Percentiles rank a stretch among this genome's conserved stretches.
phyloP scores from a whole-genome alignment of 1,140 invertebrate species.

The Lineus longissimus region DNA sequence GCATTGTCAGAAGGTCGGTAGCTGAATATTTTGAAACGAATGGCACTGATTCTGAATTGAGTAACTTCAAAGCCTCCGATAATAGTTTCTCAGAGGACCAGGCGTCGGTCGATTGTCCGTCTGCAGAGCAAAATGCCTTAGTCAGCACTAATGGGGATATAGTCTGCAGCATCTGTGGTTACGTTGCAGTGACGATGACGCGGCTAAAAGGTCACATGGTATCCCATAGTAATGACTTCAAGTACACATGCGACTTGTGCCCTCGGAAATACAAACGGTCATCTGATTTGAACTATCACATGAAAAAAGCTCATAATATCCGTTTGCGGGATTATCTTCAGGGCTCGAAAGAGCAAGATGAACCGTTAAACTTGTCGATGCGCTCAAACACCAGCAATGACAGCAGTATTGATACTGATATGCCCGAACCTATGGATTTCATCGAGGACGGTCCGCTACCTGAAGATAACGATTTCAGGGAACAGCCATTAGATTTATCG shows the following conservation, averaged over 20 bases:
- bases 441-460: too few relatives aligned
- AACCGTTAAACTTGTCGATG: slow-evolving; percentile 14
- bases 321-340: slow-evolving; percentile 23
- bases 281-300: slow-evolving; percentile 51
- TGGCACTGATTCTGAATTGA: too few relatives aligned
- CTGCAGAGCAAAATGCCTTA: neutral
- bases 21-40: too few relatives aligned
- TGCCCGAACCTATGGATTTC: too few relatives aligned
- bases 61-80: too few relatives aligned
- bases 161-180: slow-evolving; percentile 2
- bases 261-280: slow-evolving; percentile 38
- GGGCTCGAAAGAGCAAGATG: slow-evolving; percentile 7
- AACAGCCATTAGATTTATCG: too few relatives aligned
- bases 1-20: too few relatives aligned
- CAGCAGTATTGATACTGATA: too few relatives aligned
- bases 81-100: slow-evolving; percentile 7
- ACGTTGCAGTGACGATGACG: neutral
- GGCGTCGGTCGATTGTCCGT: neutral
- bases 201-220: slow-evolving; percentile 2
- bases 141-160: neutral
- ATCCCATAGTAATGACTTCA: slow-evolving; percentile 8
- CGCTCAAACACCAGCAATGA: neutral
- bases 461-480: too few relatives aligned
- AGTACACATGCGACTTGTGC: slow-evolving; percentile 63
- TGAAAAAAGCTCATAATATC: slow-evolving; percentile 52